Evolutionary conservation across 2,113 vertebrate species (phyloP), one percentile per base, ranked within the genome.

Genomic region (Craseonycteris thonglongyai): DNA sequence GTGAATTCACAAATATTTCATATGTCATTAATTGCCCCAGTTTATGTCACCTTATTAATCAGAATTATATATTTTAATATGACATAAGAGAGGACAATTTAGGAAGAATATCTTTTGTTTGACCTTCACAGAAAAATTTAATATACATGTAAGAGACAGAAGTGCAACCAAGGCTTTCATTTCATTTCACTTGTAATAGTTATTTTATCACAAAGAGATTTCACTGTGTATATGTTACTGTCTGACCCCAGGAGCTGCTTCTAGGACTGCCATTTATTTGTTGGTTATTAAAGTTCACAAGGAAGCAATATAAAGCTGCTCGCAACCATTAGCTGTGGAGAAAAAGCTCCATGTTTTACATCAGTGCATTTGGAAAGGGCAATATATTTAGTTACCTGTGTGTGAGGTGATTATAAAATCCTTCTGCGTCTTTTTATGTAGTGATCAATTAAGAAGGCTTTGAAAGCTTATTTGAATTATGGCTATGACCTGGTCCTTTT

Each of bases 341-440:
- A 94, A 61, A 97, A 96, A 91, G 71, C 56, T 16, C 7, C 2
- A 22, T 85, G 93, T 94, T 97, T 95, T 94, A 80, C 87, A 86
- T 85, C 79, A 15, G 3, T 96, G 83, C 71, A 56, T 97, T 92
- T 90, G 66, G 72, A 90, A 96, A 97, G 92, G 87, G 92, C 80
- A 81, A 82, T 96, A 88, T 96, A 74, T 95, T 85, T 92, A 96
- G 91, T 71, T 97, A 96, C 90, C 61, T 95, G 78, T 3, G 0
- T 96, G 97, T 92, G 93, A 95, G 95, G 75, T 97, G 98, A 97
- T 96, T 95, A 94, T 82, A 40, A 81, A 95, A 80, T 97, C 91
- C 74, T 71, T 96, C 87, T 81, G 28, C 93, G 22, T 92, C 94
- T 59, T 86, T 96, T 93, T 93, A 45, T 84, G 81, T 79, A 54